Evolutionary conservation across 2,797 vertebrate species (phyloP).

Genomic region (Enteromius viviparus): DNA sequence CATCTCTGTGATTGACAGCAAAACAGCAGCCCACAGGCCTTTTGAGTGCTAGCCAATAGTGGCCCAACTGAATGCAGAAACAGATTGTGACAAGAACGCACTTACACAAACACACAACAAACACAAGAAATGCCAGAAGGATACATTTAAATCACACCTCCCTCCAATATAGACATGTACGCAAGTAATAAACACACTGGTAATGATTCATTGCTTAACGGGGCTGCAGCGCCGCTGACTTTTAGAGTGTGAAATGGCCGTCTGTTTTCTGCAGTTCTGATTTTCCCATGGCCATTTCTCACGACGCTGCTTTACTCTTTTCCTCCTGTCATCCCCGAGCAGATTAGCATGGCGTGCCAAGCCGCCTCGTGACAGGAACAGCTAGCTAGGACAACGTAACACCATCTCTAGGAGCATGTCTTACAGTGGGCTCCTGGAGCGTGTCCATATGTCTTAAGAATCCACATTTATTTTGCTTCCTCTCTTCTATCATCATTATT

Average conservation of each 20-base stretch:
- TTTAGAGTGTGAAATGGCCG: slow-evolving; percentile 41
- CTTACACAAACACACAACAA: slow-evolving; percentile 20
- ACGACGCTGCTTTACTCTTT: slow-evolving; percentile 21
- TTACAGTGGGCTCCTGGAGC: slow-evolving; percentile 46
- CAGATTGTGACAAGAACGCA: slow-evolving; percentile 3
- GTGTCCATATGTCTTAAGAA: slow-evolving; percentile 41
- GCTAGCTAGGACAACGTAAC: slow-evolving; percentile 6
- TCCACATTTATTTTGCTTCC: slow-evolving; percentile 6
- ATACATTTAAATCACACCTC: slow-evolving; percentile 17
- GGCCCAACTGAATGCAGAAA: not conserved
- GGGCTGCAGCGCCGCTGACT: slow-evolving; percentile 33
- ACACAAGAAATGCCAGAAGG: slow-evolving; percentile 35
- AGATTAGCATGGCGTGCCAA: slow-evolving; percentile 32
- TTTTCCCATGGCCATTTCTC: slow-evolving; percentile 39
- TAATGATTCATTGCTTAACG: slow-evolving; percentile 43
- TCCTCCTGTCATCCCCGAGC: slow-evolving; percentile 29
- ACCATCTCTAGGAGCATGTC: slow-evolving; percentile 17
- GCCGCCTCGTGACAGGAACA: slow-evolving; percentile 23
- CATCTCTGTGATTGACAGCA: slow-evolving; percentile 39
- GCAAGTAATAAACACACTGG: slow-evolving; percentile 9
- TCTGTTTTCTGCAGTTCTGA: slow-evolving; percentile 46
- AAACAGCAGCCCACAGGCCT: slow-evolving; percentile 26
- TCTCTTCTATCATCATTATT: slow-evolving; percentile 30
- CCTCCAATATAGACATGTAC: slow-evolving; percentile 25
- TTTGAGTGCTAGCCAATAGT: slow-evolving; percentile 31